Evolutionary conservation across 2,113 vertebrate genomes (phyloP), one percentile per base, ranked within the genome.

Genomic region (Thomomys bottae): DNA sequence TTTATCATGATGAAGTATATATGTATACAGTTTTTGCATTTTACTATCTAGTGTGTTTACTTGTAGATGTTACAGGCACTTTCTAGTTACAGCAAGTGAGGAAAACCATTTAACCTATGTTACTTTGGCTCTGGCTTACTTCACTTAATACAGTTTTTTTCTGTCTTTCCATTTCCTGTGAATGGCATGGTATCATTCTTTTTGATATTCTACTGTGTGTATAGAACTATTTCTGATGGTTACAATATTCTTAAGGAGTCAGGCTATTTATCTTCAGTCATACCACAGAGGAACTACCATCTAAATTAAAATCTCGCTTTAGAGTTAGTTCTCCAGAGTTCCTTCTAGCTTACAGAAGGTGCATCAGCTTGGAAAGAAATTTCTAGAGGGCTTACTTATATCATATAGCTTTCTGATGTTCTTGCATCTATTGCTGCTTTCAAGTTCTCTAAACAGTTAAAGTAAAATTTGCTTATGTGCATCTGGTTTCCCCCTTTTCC

Each of bases 281-380:
- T 67, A 72, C 77, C 94, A 59, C 49, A 9, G 93, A 92, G 88
- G 87, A 94, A 49, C 76, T 85, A 26, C 84, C 95, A 91, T 87
- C 91, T 95, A 91, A 84, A 94, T 61, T 75, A 38, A 63, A 87
- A 77, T 67, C 45, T 61, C 2, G 67, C 92, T 84, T 76, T 40
- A 77, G 63, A 80, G 89, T 57, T 32, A 45, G 26, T 82, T 90
- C 88, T 95, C 84, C 28, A 86, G 82, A 54, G 85, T 59, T 90
- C 40, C 68, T 90, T 70, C n/a, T 77, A 32, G 71, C 64, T 12
- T 95, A 70, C 95, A 95, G 79, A 90, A 87, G 64, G 67, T 66
- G 32, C 88, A 94, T 66, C 94, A 90, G 45, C 70, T 34, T 71
- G 82, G 49, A 95, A 95, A 95, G 82, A 93, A 76, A 34, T 89